Evolutionary conservation across 2,888 invertebrate genomes (phyloP), one percentile per base, ranked within the genome.

Genomic region (Lampropteryx suffumata): DNA sequence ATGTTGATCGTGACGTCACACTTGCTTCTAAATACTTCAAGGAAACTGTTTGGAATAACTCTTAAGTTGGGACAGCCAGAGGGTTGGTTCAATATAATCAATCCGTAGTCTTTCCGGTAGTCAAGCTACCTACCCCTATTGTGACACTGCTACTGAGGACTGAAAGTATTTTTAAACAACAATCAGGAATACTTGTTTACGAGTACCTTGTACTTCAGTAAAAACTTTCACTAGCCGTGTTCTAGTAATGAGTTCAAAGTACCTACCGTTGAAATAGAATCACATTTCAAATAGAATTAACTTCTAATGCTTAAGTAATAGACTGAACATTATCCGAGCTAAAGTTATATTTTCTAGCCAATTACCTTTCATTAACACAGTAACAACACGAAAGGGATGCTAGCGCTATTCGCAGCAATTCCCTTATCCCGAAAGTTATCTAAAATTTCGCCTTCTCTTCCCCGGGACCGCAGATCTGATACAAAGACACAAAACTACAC

Each of bases 291-390:
- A 39, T 28, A 39, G 27, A 39, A 28, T 39, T 28, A 39, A 39
- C 28, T 28, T 28, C n/a, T 12, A 24, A 5, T 13, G 13, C 26
- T 7, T n/a, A n/a, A n/a, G 28, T 13, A 39, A 39, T 29, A 17
- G 17, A 12, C 21, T 6, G 21, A 40, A 17, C 11, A 30, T 14
- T 30, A 40, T 12, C 30, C 12, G n/a, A n/a, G n/a, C n/a, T 17
- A 21, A 40, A 30, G 30, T 30, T 40, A 30, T 39, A 21, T 30
- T 40, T 41, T 41, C 32, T 30, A 32, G 24, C n/a, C 41, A 41
- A 41, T 41, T 24, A 32, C 41, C 29, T 24, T n/a, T 13, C 24
- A 41, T 41, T 32, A 41, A 32, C 41, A 12, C 12, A 24, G 13
- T 32, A 41, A 32, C 30, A 41, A 41, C 32, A 41, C 32, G 17